Base-by-base conservation (phyloP, 2,113 vertebrate species). In the Pleuronectes platessa region DNA sequence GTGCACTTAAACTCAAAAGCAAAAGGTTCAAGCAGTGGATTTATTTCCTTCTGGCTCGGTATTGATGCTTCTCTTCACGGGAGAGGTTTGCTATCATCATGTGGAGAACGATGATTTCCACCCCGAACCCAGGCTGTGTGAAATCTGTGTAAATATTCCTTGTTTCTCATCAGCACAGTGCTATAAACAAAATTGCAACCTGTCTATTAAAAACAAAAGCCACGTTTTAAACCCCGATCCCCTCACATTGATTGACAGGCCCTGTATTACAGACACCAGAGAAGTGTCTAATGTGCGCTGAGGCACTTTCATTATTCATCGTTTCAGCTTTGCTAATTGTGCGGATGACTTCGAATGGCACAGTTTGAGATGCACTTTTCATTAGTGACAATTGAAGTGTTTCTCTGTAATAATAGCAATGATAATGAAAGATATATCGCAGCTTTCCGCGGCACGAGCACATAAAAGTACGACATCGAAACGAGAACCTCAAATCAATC, bases 401-500 rank as follows among this genome's bases (percentile, higher is more conserved):
- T 78, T 69, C 61, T 63, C 3, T 40, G 63, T 69, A 60, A 56
- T n/a, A 27, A 59, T 7, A 8, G n/a, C 20, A 3, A 61, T 35
- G 8, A 23, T 53, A 60, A 58, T 53, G 6, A 47, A 13, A 42
- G 9, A 56, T 79, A 54, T 59, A 62, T 82, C 54, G 45, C 23
- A 59, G 64, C 64, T 45, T 53, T 61, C 64, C n/a, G 74, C 23
- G 24, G 59, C 26, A 60, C 23, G 62, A 75, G 71, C 13, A 26
- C 49, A 54, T 79, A 42, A 55, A 73, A 53, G 37, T 47, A 31
- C 6, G 6, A 7, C 31, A 1, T 31, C 31, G 7, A 31, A 31
- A 31, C 31, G 6, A 31, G 31, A 58, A 23, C 64, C 67, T 24
- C 53, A 79, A 75, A 84, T 85, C 51, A 83, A 53, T 83, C 82